These are phyloP conservation scores for Gymnothorax reevesii DNA, from an alignment of 2,797 vertebrate species.

Conservation along the genomic window DNA sequence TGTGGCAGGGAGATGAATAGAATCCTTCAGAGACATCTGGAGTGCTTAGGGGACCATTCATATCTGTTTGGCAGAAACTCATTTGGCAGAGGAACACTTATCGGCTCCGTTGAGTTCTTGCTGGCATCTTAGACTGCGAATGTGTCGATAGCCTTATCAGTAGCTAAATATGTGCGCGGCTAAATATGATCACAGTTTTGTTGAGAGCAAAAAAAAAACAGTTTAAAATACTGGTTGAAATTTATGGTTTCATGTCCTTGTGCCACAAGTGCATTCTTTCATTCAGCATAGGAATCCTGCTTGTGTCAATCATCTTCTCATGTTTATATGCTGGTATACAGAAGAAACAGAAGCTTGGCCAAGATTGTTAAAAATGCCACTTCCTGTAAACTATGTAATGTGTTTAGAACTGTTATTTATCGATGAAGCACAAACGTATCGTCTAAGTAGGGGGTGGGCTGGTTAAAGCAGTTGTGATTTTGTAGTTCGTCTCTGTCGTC, in stretches of 20 bases:
- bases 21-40: not conserved
- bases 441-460: conserved; percentile 12
- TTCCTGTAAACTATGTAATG: conserved; percentile 6
- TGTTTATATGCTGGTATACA: conserved; percentile 1
- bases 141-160: not conserved
- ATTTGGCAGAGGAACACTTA: not conserved
- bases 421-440: conserved; percentile 23
- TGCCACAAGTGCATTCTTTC: not conserved
- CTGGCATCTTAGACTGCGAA: not conserved
- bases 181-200: not conserved
- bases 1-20: not conserved
- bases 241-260: not conserved
- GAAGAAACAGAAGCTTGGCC: not conserved
- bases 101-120: not conserved
- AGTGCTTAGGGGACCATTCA: not conserved
- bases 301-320: not conserved
- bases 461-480: conserved; percentile 22
- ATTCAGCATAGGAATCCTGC: not conserved
- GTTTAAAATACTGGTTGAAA: not conserved
- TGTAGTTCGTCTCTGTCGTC: conserved; percentile 17
- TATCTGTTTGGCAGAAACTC: not conserved
- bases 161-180: not conserved
- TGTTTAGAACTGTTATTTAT: conserved; percentile 23
- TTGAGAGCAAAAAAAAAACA: not conserved
- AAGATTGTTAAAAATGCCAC: not conserved